A percentile compares a stretch with the other conserved stretches of the same genome.
Evolutionary conservation across 2,113 vertebrate genomes (phyloP).

Genomic region (Oenanthe oenanthe): DNA sequence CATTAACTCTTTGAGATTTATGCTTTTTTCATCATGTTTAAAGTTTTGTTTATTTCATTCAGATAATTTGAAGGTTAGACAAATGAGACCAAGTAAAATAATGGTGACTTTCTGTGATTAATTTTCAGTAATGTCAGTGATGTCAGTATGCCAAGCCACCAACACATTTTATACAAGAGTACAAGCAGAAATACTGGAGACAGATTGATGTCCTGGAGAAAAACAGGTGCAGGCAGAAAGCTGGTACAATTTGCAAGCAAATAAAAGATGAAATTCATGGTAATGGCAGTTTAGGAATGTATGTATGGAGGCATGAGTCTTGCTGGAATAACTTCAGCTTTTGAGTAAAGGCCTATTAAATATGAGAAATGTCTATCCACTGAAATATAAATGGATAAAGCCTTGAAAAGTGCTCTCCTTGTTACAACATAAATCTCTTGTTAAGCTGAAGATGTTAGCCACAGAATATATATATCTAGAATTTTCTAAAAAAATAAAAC

Average conservation of each 20-base stretch:
- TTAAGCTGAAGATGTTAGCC: background rate
- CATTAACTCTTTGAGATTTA: background rate
- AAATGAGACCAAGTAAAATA: background rate
- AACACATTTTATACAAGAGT: background rate
- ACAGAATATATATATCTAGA: background rate
- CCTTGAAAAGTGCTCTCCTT: background rate
- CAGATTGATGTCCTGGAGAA: background rate
- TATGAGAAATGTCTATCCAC: background rate
- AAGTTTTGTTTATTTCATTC: background rate
- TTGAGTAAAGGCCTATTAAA: background rate
- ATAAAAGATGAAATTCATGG: background rate
- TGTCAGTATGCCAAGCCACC: background rate
- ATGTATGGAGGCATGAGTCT: background rate
- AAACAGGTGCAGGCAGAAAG: background rate
- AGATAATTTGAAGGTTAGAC: background rate
- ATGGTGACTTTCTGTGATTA: background rate
- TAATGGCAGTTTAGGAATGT: background rate
- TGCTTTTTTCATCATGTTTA: background rate
- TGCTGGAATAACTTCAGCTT: background rate
- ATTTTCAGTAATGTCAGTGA: background rate
- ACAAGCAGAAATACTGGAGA: background rate
- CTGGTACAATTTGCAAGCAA: background rate
- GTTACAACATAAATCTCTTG: background rate
- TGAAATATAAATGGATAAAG: slow-evolving; percentile 18
- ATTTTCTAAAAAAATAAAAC: background rate